Base-by-base conservation (phyloP, 2,888 invertebrate species). In the Amphimallon solstitiale region DNA sequence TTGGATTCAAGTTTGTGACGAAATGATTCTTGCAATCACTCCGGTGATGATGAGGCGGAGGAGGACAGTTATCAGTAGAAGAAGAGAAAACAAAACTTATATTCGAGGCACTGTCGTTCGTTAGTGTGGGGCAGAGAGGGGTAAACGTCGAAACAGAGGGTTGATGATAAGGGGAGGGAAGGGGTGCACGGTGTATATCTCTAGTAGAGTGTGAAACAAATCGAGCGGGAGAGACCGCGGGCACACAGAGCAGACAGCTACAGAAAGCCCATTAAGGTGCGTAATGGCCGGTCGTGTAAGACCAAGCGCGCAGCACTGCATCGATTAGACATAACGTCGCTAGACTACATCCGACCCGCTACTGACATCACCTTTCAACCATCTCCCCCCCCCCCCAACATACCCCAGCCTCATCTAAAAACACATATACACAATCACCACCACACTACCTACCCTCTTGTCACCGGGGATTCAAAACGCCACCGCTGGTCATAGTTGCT, bases 261-360 rank as follows among this genome's bases (percentile, higher is more conserved):
- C 80, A 81, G 82, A 81, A 79, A 81, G 80, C 85, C 88, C 87
- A 89, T 89, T 89, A 89, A 89, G 88, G 89, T 89, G 89, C 89
- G 89, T 89, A 89, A 89, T 89, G 88, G 88, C 85, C 86, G 86
- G 84, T 81, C 80, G 81, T 78, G 84, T 85, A 87, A 87, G 88
- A 88, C 87, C 86, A 85, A 86, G 86, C 87, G 88, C 88, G 87
- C 86, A 84, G 82, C 80, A 82, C 87, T 87, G 88, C 88, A 88
- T 88, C 88, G 89, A 89, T 89, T 89, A 88, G 88, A 84, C 84
- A 84, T 85, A 84, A 83, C 85, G 85, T 84, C 85, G 84, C 79
- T 80, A 79, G 79, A 79, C 79, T 80, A 73, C 72, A 73, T 74
- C 80, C 83, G 82, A 84, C 83, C 81, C 83, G 83, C 84, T 84